Evolutionary conservation across 2,113 vertebrate species (phyloP).

Genomic region (Carlito syrichta): DNA sequence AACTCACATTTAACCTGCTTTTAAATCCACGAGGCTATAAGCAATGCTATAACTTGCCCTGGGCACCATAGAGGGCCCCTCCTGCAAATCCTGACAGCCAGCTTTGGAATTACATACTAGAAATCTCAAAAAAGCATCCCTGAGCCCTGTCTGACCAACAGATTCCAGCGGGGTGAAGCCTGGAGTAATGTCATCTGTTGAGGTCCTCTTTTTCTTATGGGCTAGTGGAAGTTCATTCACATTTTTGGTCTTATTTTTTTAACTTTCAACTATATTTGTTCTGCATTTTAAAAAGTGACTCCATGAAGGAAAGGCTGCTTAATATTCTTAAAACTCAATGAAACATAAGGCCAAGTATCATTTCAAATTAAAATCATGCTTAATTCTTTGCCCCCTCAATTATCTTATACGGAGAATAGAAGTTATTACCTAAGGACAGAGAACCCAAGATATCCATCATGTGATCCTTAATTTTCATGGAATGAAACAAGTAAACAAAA

Average conservation of each 20-base stretch:
- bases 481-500: slow-evolving; percentile 45
- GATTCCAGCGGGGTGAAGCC: background rate
- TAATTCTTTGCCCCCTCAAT: background rate
- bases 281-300: slow-evolving; percentile 57
- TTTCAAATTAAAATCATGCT: slow-evolving; percentile 76
- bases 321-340: slow-evolving; percentile 70
- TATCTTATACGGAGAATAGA: background rate
- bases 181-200: background rate
- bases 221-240: slow-evolving; percentile 35
- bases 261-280: slow-evolving; percentile 56
- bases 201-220: background rate
- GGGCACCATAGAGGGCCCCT: background rate
- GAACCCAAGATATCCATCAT: slow-evolving; percentile 22
- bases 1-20: background rate
- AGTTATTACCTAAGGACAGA: background rate
- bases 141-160: background rate
- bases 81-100: background rate
- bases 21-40: background rate
- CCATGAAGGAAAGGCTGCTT: slow-evolving; percentile 58
- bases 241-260: slow-evolving; percentile 52
- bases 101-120: background rate
- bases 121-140: background rate
- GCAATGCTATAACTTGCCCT: background rate
- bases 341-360: slow-evolving; percentile 67
- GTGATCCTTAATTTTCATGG: slow-evolving; percentile 37